Evolutionary conservation across 2,797 vertebrate genomes (phyloP).

Genomic region (Chromis chromis): DNA sequence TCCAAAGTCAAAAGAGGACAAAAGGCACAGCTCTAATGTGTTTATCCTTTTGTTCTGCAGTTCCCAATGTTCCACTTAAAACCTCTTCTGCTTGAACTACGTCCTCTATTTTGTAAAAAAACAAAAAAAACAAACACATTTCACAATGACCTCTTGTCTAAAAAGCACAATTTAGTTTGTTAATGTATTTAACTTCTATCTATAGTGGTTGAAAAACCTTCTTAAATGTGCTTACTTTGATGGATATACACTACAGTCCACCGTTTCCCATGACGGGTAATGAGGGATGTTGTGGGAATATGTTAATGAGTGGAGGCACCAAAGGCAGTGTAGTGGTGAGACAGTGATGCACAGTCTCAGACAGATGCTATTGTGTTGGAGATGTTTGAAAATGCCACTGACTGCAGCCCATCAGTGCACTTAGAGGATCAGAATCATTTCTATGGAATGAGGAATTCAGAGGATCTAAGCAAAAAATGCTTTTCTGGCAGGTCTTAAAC

Average conservation of each 20-base stretch:
- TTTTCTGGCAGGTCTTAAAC: not conserved
- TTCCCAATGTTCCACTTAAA: not conserved
- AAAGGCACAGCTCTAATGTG: not conserved
- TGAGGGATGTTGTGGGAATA: constrained; percentile 41
- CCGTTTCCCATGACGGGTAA: constrained; percentile 20
- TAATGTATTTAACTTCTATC: not conserved
- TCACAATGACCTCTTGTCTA: not conserved
- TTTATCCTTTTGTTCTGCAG: not conserved
- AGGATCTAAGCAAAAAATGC: not conserved
- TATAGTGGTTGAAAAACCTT: not conserved
- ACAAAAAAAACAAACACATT: not conserved
- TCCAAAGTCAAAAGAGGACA: not conserved
- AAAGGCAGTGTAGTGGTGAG: constrained; percentile 37
- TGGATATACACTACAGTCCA: constrained; percentile 2
- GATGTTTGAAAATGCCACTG: constrained; percentile 26
- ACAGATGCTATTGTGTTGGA: constrained; percentile 43
- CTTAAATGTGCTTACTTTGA: constrained; percentile 30
- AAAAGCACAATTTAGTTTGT: not conserved
- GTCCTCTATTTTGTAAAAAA: not conserved
- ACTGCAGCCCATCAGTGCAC: not conserved
- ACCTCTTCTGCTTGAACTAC: not conserved
- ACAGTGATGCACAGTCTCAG: constrained; percentile 49
- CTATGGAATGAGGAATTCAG: not conserved
- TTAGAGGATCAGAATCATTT: not conserved
- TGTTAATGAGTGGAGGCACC: constrained; percentile 48